Conservation (phyloP, 1,140 invertebrate species). For the Brachionus koreanus region DNA sequence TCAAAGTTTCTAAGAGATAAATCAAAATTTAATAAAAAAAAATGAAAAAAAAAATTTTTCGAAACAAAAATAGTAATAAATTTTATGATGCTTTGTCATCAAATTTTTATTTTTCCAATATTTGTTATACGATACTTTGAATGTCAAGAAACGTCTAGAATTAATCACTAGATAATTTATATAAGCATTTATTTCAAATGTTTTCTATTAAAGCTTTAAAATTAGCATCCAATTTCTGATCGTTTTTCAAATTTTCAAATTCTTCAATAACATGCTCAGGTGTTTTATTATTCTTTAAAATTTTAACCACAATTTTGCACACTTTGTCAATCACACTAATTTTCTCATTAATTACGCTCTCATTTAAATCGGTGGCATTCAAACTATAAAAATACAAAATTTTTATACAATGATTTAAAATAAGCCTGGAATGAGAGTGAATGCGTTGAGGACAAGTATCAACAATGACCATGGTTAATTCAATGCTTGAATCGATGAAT, state of each 20-base stretch:
- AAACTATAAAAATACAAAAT: constrained; percentile 35
- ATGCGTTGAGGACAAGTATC: not conserved
- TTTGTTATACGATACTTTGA: not conserved
- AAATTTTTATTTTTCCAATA: not conserved
- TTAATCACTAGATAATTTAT: not conserved
- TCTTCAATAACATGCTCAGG: not conserved
- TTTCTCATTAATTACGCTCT: not conserved
- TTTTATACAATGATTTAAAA: constrained; percentile 30
- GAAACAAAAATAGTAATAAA: not conserved
- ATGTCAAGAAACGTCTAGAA: constrained; percentile 1
- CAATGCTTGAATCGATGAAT: not conserved
- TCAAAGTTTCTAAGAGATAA: not conserved
- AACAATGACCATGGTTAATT: not conserved
- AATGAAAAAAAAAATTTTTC: not conserved
- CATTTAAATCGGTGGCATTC: not conserved
- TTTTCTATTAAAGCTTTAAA: not conserved
- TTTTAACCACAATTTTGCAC: not conserved
- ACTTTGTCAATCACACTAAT: not conserved
- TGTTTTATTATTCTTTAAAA: constrained; percentile 23
- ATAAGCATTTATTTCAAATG: not conserved
- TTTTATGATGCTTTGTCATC: not conserved
- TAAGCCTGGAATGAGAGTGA: not conserved
- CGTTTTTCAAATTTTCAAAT: not conserved
- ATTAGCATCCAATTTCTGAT: not conserved
- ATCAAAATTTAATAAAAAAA: too few species aligned